phyloP scores from a whole-genome alignment of 2,797 vertebrate species.

The Bradypus variegatus region DNA sequence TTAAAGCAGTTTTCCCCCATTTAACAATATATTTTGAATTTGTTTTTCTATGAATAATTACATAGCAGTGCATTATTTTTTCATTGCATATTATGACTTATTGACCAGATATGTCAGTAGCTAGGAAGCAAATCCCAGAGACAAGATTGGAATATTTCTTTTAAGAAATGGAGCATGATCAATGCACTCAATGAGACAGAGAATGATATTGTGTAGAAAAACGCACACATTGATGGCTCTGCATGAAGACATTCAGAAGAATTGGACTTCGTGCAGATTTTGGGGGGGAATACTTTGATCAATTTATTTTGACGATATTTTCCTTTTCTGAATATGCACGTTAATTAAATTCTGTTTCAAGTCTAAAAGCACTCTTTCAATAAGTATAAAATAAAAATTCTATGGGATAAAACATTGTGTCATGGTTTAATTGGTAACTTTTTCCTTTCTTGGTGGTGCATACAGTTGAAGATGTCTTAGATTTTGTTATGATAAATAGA shows the following conservation, averaged over 20 bases:
- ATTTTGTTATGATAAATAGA: background rate
- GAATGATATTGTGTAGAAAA: background rate
- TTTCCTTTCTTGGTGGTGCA: background rate
- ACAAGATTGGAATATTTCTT: background rate
- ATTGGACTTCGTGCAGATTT: background rate
- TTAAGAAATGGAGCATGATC: background rate
- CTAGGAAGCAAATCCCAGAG: background rate
- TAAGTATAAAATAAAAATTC: background rate
- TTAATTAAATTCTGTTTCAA: background rate
- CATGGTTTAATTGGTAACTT: background rate
- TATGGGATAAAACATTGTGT: background rate
- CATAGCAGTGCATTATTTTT: too few species aligned
- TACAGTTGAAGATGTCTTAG: background rate
- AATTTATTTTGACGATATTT: slow-evolving; percentile 26
- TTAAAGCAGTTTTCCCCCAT: background rate
- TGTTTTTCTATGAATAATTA: background rate
- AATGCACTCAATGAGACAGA: background rate
- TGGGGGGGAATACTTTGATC: background rate
- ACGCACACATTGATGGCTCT: background rate
- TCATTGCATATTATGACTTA: background rate
- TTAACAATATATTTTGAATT: background rate
- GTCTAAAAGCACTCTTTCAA: background rate
- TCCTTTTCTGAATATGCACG: background rate
- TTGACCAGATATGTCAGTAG: background rate
- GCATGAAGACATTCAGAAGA: background rate